Evolutionary conservation across 2,888 invertebrate genomes (phyloP).

Genomic region (Agonopterix arenella): DNA sequence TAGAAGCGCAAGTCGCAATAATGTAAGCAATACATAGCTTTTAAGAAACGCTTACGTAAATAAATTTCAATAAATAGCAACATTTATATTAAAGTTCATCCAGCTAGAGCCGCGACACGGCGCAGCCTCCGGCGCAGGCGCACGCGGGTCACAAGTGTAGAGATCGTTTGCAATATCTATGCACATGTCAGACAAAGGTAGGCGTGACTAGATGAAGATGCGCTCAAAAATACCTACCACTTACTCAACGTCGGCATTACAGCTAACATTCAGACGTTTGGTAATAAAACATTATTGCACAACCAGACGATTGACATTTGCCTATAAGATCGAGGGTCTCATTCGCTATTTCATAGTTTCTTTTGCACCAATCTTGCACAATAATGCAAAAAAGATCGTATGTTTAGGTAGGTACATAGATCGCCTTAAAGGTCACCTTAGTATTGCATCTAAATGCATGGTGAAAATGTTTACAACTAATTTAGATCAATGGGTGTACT

Average conservation of each 20-base stretch:
- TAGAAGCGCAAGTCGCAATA: too few species aligned
- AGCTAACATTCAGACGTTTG: conserved; percentile 46
- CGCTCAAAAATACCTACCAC: conserved; percentile 33
- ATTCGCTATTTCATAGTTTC: conserved; percentile 30
- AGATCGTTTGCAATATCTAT: conserved; percentile 9
- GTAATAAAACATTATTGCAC: conserved; percentile 58
- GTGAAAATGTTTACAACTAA: too few species aligned
- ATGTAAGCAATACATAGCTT: too few species aligned
- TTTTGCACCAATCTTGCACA: conserved; percentile 24
- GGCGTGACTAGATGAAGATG: conserved; percentile 34
- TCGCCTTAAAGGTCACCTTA: too few species aligned
- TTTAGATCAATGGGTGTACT: too few species aligned
- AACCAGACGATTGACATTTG: conserved; percentile 66
- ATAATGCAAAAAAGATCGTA: conserved; percentile 18
- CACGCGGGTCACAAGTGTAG: conserved; percentile 4
- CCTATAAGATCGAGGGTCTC: conserved; percentile 38
- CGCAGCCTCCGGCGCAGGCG: neutral
- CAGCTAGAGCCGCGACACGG: neutral
- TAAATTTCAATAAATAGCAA: too few species aligned
- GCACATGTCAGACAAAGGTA: conserved; percentile 18
- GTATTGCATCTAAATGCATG: too few species aligned
- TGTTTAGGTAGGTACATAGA: too few species aligned
- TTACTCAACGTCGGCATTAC: conserved; percentile 46
- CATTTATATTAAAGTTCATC: too few species aligned
- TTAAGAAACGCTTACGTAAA: too few species aligned